Evolutionary conservation across 2,888 invertebrate genomes (phyloP), one percentile per base, ranked within the genome.

Genomic region (Abscondita cerata): DNA sequence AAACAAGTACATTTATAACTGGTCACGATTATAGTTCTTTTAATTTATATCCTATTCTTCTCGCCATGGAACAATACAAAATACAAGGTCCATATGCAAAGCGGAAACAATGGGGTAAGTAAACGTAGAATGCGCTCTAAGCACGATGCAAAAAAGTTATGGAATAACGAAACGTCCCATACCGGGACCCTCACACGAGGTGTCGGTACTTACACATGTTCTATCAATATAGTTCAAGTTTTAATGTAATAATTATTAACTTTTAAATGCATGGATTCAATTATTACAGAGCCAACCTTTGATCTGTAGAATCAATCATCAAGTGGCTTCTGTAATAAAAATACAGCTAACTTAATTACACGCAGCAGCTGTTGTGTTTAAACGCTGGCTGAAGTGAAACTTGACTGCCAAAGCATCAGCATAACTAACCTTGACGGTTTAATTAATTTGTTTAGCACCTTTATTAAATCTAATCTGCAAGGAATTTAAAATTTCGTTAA

Each of bases 331-430:
- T 67, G 70, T 69, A 70, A 70, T 69, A 65, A 67, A 67, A 66
- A 68, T 67, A 66, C 70, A 70, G 71, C 71, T 72, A 71, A 70
- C 72, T 73, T 72, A 72, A 73, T 73, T 73, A 71, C 71, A 70
- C 19, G n/a, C 18, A 58, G 67, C 65, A 67, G 72, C 70, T 68
- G 69, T 68, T 69, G 68, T 68, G 70, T 55, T 63, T 62, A 20
- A 40, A 38, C 53, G 52, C 56, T 44, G 1, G 52, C 56, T 44
- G 1, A 31, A 47, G 50, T 41, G 34, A 44, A 60, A 44, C 56
- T 52, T 44, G 31, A 12, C 38, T 46, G 50, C 46, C 16, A 41
- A 50, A 55, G 51, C 61, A 55, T 54, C 62, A 58, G 62, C 66
- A 69, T 68, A 69, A 71, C 71, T 70, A 71, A 64, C 66, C 55